Conservation (phyloP, 2,797 vertebrate species). For the Sorex maritimensis region DNA sequence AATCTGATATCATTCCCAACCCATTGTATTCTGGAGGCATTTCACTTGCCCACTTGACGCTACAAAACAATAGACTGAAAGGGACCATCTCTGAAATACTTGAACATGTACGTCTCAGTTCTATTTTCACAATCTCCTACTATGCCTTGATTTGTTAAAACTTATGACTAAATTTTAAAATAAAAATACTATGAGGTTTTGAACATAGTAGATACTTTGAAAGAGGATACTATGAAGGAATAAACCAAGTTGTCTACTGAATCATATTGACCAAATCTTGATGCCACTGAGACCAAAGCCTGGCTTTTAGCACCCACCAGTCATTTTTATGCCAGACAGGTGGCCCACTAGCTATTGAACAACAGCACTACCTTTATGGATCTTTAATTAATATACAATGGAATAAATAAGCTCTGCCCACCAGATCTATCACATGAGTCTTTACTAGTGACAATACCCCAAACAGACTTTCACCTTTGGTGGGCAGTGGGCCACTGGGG, state of each 20-base stretch:
- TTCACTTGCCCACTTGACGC: not conserved
- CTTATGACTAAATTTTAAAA: constrained; percentile 27
- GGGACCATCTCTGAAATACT: not conserved
- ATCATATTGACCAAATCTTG: constrained; percentile 52
- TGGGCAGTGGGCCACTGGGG: not conserved
- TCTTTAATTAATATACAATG: constrained; percentile 19
- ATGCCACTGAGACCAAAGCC: constrained; percentile 37
- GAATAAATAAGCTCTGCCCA: constrained; percentile 8
- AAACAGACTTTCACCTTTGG: not conserved
- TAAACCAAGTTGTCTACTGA: constrained; percentile 47
- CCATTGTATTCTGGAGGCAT: not conserved
- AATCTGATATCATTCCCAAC: not conserved
- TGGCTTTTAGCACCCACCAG: not conserved
- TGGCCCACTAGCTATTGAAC: not conserved
- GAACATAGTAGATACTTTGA: not conserved
- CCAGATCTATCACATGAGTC: not conserved
- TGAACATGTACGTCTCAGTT: not conserved
- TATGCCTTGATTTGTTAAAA: not conserved
- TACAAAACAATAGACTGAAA: not conserved
- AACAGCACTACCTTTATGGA: not conserved
- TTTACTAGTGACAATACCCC: constrained; percentile 29
- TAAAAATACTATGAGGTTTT: not conserved
- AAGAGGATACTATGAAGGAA: constrained; percentile 30
- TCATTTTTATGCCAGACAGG: constrained; percentile 16
- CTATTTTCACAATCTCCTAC: not conserved